phyloP scores from a whole-genome alignment of 2,113 vertebrate genomes.

The Podarcis raffonei region DNA sequence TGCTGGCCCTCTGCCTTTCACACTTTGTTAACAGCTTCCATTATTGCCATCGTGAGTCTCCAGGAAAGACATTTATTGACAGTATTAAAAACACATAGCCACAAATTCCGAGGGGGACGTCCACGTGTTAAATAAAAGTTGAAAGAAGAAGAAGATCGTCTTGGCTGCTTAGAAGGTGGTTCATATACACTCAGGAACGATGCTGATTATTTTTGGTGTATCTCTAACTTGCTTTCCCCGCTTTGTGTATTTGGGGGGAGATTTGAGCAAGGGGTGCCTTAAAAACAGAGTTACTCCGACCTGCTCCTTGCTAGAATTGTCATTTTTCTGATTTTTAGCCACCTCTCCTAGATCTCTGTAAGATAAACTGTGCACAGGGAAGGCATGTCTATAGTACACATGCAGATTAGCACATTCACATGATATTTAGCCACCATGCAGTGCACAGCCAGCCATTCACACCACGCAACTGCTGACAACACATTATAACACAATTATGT shows the following conservation, averaged over 20 bases:
- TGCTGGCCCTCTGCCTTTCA: constrained; percentile 85
- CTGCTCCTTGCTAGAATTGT: background rate
- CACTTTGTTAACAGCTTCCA: constrained; percentile 84
- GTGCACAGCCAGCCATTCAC: background rate
- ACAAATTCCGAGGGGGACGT: constrained; percentile 72
- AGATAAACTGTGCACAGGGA: background rate
- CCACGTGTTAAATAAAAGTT: constrained; percentile 45
- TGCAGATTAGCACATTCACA: background rate
- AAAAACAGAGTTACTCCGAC: background rate
- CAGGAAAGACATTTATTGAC: constrained; percentile 84
- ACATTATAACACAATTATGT: background rate
- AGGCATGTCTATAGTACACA: background rate
- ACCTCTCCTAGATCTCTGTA: background rate
- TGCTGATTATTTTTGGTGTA: background rate
- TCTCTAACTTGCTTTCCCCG: background rate
- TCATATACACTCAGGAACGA: no score
- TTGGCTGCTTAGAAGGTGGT: background rate
- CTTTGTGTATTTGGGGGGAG: background rate
- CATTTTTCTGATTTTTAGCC: background rate
- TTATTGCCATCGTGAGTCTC: constrained; percentile 80
- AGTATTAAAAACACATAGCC: constrained; percentile 82
- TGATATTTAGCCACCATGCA: background rate
- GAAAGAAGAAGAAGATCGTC: no score
- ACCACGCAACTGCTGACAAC: background rate
- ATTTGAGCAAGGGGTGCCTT: background rate